These are phyloP conservation scores for Poeciliopsis infans DNA, from an alignment of 2,797 vertebrate species.

Conservation along the genomic window DNA sequence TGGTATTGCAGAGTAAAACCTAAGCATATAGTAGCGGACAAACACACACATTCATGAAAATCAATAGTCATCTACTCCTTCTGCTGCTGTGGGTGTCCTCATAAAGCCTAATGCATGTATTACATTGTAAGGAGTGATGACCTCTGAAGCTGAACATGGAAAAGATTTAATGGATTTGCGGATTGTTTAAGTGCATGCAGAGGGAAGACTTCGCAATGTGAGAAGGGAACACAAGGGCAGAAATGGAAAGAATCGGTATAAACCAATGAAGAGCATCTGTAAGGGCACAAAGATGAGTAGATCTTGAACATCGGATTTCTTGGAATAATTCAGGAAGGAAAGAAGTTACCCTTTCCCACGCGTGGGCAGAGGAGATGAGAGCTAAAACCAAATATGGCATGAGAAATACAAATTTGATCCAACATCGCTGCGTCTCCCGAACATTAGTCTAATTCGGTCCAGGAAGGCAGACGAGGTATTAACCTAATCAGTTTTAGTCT, in stretches of 20 bases:
- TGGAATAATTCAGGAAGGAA: conserved; percentile 33
- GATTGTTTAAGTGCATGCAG: conserved; percentile 16
- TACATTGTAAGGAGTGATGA: conserved; percentile 10
- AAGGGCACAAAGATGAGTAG: conserved; percentile 27
- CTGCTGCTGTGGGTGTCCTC: conserved; percentile 18
- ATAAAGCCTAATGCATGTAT: conserved; percentile 25
- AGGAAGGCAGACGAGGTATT: conserved; percentile 18
- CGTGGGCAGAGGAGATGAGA: conserved; percentile 20
- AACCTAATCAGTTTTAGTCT: conserved; percentile 5
- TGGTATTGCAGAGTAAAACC: conserved; percentile 27
- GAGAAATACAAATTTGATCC: conserved; percentile 18
- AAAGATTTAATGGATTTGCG: conserved; percentile 17
- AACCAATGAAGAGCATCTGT: conserved; percentile 38
- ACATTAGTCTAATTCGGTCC: conserved; percentile 1
- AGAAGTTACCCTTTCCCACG: conserved; percentile 24
- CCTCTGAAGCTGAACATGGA: conserved; percentile 32
- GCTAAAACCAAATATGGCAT: conserved; percentile 9
- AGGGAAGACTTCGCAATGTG: background rate
- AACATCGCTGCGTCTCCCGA: conserved; percentile 13
- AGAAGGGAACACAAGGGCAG: background rate
- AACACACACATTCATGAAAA: conserved; percentile 60
- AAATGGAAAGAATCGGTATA: background rate
- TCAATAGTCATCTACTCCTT: conserved; percentile 53
- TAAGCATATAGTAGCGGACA: conserved; percentile 39
- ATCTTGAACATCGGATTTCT: conserved; percentile 26